phyloP scores from a whole-genome alignment of 2,797 vertebrate genomes.

The Acrossocheilus wenchowensis region DNA sequence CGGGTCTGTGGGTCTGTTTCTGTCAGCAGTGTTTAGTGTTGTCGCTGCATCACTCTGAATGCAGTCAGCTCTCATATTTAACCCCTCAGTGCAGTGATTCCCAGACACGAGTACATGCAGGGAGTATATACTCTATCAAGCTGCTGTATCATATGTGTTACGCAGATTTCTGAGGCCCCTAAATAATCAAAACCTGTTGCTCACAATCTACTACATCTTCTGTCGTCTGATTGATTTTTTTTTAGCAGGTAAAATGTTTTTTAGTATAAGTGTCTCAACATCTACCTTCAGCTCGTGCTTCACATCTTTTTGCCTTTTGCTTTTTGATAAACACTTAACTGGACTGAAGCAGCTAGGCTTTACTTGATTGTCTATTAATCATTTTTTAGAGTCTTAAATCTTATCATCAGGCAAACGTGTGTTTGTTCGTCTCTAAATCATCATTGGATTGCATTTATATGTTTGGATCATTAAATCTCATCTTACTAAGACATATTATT shows the following conservation, averaged over 20 bases:
- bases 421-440: no score
- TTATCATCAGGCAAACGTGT: no score
- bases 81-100: not conserved
- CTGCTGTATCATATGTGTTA: not conserved
- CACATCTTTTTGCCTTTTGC: no score
- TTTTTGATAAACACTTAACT: no score
- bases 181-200: not conserved
- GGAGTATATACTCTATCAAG: no score
- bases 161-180: not conserved
- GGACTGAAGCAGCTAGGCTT: no score
- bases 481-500: no score
- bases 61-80: not conserved
- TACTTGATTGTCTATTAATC: no score
- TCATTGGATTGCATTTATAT: no score
- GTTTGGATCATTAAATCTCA: no score
- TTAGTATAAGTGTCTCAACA: not conserved
- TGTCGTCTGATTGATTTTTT: not conserved
- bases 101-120: not conserved
- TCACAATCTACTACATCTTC: not conserved
- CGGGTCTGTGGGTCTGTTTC: not conserved
- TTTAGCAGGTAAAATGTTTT: not conserved
- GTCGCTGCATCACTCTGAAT: not conserved
- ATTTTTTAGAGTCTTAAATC: no score
- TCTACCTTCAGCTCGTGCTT: no score
- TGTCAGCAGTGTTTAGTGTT: not conserved